These are phyloP conservation scores for Taenioides sp. DNA, from an alignment of 2,797 vertebrate species.

Conservation along the genomic window DNA sequence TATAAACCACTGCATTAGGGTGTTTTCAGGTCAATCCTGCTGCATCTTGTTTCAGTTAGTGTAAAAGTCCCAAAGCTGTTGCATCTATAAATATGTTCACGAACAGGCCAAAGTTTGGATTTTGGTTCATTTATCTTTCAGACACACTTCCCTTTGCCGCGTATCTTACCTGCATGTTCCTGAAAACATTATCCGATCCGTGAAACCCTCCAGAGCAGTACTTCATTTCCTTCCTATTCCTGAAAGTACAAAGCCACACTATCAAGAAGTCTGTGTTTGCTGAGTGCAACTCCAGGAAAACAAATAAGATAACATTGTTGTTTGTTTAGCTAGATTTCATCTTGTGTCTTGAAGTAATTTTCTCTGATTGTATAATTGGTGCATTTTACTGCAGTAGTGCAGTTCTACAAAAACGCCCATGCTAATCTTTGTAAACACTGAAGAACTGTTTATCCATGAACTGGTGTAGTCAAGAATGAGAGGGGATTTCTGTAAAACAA, in stretches of 20 bases:
- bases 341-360: conserved; percentile 34
- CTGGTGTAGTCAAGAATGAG: background rate
- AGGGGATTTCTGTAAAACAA: too few species aligned
- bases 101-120: background rate
- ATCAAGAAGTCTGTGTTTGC: background rate
- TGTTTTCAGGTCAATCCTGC: background rate
- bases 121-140: background rate
- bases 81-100: background rate
- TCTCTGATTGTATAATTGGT: conserved; percentile 26
- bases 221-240: conserved; percentile 79
- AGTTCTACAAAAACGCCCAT: conserved; percentile 10
- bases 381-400: conserved; percentile 5
- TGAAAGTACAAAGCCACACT: conserved; percentile 44
- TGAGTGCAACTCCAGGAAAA: background rate
- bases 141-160: background rate
- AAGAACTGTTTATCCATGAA: background rate
- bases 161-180: conserved; percentile 91
- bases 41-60: background rate
- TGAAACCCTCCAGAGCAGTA: conserved; percentile 87
- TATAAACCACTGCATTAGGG: too few species aligned
- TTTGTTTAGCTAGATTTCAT: conserved; percentile 5
- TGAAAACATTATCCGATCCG: conserved; percentile 91
- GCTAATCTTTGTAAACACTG: conserved; percentile 19
- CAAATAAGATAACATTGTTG: background rate
- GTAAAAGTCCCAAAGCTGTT: background rate